Conservation (phyloP, 2,888 invertebrate species). For the Pristionchus entomophagus region DNA sequence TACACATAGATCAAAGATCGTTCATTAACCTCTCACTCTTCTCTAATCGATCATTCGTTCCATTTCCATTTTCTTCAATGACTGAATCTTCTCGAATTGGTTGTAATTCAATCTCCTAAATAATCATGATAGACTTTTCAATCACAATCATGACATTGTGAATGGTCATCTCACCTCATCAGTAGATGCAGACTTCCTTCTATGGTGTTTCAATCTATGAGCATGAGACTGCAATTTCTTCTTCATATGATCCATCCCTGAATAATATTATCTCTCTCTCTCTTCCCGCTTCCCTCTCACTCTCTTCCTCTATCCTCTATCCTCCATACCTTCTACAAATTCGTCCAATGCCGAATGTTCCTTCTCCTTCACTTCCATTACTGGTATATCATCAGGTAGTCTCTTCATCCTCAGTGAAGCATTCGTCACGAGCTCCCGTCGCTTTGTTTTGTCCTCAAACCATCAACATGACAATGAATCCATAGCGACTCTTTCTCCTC, state of each 20-base stretch:
- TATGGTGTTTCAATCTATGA: constrained; percentile 46
- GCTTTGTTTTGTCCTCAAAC: constrained; percentile 42
- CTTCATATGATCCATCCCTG: constrained; percentile 59
- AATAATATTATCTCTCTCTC: not conserved
- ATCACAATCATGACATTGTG: too few species aligned
- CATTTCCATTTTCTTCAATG: constrained; percentile 10
- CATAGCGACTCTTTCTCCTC: not conserved
- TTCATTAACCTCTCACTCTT: constrained; percentile 49
- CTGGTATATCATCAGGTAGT: constrained; percentile 82
- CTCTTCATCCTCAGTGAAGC: constrained; percentile 97
- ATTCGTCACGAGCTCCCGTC: constrained; percentile 89
- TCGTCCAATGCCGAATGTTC: constrained; percentile 59
- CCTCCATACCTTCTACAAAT: constrained; percentile 56
- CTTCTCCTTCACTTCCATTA: constrained; percentile 61
- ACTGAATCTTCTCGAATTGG: constrained; percentile 31
- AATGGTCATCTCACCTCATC: constrained; percentile 34
- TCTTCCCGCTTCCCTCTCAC: not conserved
- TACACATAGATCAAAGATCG: too few species aligned
- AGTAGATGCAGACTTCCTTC: constrained; percentile 40
- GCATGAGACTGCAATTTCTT: constrained; percentile 47
- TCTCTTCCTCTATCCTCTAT: not conserved
- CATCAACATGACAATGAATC: not conserved
- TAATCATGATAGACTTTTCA: too few species aligned
- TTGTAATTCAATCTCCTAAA: constrained; percentile 45
- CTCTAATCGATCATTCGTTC: constrained; percentile 26